phyloP scores from a whole-genome alignment of 2,113 vertebrate genomes.

The Ictalurus furcatus region DNA sequence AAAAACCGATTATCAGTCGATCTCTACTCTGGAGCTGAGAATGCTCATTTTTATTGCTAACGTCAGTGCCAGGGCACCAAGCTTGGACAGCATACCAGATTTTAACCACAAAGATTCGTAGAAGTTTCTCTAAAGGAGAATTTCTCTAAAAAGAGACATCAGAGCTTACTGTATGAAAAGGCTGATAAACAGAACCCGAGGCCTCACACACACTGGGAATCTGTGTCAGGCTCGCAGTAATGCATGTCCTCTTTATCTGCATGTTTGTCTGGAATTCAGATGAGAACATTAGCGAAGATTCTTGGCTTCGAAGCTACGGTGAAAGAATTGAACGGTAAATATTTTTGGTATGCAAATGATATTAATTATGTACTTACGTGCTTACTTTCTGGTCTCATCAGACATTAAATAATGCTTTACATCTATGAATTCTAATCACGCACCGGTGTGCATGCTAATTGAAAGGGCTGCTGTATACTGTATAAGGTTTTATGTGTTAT shows the following conservation, averaged over 20 bases:
- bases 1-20: too few relatives aligned
- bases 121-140: conserved; percentile 24
- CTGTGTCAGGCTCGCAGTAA: background rate
- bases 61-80: background rate
- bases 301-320: background rate
- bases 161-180: background rate
- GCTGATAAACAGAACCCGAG: conserved; percentile 20
- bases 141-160: background rate
- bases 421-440: background rate
- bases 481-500: background rate
- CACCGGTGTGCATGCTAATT: background rate
- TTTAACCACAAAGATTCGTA: conserved; percentile 8
- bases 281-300: conserved; percentile 10
- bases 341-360: conserved; percentile 11
- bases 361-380: conserved; percentile 1
- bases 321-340: background rate
- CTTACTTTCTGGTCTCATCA: background rate
- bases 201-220: background rate
- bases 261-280: conserved; percentile 13
- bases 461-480: background rate
- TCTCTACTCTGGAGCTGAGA: conserved; percentile 10
- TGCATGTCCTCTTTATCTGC: background rate
- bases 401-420: background rate
- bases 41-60: conserved; percentile 18
- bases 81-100: background rate